Conservation (phyloP, 2,888 invertebrate species). For the Tenthredo livida region DNA sequence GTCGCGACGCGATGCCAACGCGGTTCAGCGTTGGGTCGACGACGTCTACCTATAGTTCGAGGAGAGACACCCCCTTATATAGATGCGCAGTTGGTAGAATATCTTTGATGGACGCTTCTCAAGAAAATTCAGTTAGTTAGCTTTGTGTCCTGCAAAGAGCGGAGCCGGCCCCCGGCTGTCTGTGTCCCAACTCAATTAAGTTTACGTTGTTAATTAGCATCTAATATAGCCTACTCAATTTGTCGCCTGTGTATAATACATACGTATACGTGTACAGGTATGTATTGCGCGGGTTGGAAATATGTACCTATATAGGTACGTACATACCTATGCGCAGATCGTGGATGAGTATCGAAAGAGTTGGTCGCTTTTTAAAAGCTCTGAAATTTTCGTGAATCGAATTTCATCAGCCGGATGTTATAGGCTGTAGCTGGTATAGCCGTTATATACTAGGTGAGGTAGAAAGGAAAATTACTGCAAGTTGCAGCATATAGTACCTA, state of each 20-base stretch:
- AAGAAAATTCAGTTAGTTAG: constrained; percentile 78
- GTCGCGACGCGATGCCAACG: constrained; percentile 28
- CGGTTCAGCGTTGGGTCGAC: constrained; percentile 29
- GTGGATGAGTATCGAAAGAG: background rate
- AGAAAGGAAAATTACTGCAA: constrained; percentile 2
- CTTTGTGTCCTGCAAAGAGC: constrained; percentile 75
- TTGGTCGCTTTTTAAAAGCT: constrained; percentile 6
- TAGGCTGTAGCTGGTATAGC: background rate
- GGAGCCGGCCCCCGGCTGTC: constrained; percentile 62
- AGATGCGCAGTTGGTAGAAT: constrained; percentile 48
- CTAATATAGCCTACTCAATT: constrained; percentile 52
- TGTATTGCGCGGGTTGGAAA: background rate
- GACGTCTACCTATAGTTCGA: constrained; percentile 25
- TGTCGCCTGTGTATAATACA: constrained; percentile 19
- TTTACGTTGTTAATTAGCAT: constrained; percentile 51
- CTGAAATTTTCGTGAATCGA: background rate
- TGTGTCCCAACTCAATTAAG: constrained; percentile 50
- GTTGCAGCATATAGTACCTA: background rate
- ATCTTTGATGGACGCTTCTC: constrained; percentile 77
- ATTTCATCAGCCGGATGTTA: background rate
- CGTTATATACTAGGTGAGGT: background rate
- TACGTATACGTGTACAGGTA: background rate
- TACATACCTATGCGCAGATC: background rate
- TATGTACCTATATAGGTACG: background rate
- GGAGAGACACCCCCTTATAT: constrained; percentile 27